These are phyloP conservation scores for Dryobota labecula DNA, from an alignment of 2,888 invertebrate species.

Conservation along the genomic window DNA sequence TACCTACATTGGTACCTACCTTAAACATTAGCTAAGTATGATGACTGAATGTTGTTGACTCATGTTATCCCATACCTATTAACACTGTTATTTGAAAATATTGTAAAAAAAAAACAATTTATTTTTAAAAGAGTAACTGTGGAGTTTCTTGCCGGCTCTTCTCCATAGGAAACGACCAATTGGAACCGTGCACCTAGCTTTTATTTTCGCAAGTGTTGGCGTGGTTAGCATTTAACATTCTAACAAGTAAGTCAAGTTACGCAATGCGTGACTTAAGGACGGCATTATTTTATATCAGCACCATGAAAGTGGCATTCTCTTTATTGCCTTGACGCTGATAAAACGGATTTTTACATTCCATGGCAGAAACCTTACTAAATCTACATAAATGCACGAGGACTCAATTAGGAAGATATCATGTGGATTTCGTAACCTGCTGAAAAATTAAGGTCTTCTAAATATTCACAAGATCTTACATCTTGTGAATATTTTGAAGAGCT, in stretches of 20 bases:
- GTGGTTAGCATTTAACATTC: slow-evolving; percentile 8
- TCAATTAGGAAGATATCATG: background rate
- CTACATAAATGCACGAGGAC: background rate
- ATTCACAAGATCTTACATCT: background rate
- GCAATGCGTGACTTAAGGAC: slow-evolving; percentile 28
- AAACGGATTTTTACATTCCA: slow-evolving; percentile 12
- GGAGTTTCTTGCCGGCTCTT: too few species aligned
- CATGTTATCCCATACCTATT: background rate
- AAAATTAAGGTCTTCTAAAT: background rate
- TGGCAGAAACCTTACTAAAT: slow-evolving; percentile 7
- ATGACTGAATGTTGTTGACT: slow-evolving; percentile 13
- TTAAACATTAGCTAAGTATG: slow-evolving; percentile 6
- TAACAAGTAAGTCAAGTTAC: slow-evolving; percentile 22
- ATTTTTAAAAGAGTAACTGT: too few species aligned
- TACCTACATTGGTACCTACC: slow-evolving; percentile 1
- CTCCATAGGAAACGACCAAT: too few species aligned
- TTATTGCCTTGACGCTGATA: slow-evolving; percentile 32
- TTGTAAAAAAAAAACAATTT: too few species aligned
- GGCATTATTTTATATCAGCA: slow-evolving; percentile 14
- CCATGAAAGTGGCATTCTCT: slow-evolving; percentile 35
- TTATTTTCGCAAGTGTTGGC: slow-evolving; percentile 1
- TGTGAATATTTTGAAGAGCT: too few species aligned
- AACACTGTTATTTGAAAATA: too few species aligned
- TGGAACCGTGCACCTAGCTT: too few species aligned
- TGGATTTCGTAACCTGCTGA: background rate